Evolutionary conservation across 2,797 vertebrate genomes (phyloP).

Genomic region (Diglossa cyanea): DNA sequence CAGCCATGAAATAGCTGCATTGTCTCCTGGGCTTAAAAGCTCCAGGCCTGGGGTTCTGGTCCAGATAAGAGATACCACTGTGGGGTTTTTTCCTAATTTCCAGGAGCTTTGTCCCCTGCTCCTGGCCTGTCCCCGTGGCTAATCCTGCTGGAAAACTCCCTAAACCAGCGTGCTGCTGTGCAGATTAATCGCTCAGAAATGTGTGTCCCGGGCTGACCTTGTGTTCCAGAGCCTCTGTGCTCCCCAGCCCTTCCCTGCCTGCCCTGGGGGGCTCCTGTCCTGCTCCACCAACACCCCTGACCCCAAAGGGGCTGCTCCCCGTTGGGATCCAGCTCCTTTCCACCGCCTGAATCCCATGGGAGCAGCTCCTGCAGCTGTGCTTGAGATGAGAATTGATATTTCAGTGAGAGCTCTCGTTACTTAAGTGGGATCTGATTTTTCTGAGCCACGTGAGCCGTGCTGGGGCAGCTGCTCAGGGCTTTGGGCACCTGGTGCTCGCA

Average conservation of each 20-base stretch:
- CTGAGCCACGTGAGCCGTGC: neutral
- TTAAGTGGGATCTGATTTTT: neutral
- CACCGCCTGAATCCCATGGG: neutral
- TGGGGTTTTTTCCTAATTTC: neutral
- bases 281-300: neutral
- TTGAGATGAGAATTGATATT: neutral
- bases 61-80: neutral
- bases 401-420: neutral
- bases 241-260: neutral
- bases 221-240: neutral
- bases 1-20: slow-evolving; percentile 34
- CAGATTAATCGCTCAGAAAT: neutral
- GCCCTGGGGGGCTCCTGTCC: neutral
- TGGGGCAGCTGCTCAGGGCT: neutral
- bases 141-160: slow-evolving; percentile 45
- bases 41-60: slow-evolving; percentile 3
- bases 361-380: neutral
- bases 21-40: slow-evolving; percentile 38
- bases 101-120: slow-evolving; percentile 30
- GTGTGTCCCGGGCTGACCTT: neutral
- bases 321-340: neutral
- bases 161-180: neutral
- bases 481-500: neutral
- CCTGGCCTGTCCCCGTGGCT: neutral
- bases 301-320: neutral